A percentile compares a stretch with the other conserved stretches of the same genome.
Evolutionary conservation across 2,888 invertebrate species (phyloP).

Genomic region (Dermolepida albohirtum): DNA sequence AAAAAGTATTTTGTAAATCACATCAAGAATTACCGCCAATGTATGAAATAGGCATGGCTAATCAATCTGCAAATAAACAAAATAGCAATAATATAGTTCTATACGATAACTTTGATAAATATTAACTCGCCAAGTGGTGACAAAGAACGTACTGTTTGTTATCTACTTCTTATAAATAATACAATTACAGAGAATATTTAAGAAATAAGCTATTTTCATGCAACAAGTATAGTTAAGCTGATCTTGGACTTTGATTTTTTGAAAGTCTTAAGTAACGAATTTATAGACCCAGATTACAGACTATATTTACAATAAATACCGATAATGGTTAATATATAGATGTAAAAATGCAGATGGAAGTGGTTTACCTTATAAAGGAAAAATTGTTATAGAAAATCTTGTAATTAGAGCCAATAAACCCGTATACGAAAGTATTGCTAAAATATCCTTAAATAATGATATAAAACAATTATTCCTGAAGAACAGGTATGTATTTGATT

Average conservation of each 20-base stretch:
- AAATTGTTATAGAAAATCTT: neutral
- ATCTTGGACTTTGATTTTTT: conserved; percentile 11
- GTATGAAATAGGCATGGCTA: conserved; percentile 1
- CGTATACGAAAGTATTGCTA: neutral
- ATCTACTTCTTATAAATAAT: conserved; percentile 2
- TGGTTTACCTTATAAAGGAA: neutral
- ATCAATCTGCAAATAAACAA: conserved; percentile 14
- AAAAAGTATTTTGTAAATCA: neutral
- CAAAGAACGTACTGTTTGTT: neutral
- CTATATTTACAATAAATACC: conserved; percentile 6
- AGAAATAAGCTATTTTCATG: neutral
- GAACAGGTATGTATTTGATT: conserved; percentile 2
- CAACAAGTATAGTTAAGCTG: neutral
- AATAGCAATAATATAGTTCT: conserved; percentile 4
- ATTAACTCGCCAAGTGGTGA: too few relatives aligned
- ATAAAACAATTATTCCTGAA: neutral
- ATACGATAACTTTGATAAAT: conserved; percentile 6
- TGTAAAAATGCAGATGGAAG: too few relatives aligned
- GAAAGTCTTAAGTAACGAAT: neutral
- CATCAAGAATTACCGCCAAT: conserved; percentile 5
- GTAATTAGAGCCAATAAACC: neutral
- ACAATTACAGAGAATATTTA: conserved; percentile 16
- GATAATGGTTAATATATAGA: neutral
- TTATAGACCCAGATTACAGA: too few relatives aligned
- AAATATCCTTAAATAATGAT: conserved; percentile 10